Evolutionary conservation across 2,797 vertebrate species (phyloP), one percentile per base, ranked within the genome.

Genomic region (Sorex maritimensis): DNA sequence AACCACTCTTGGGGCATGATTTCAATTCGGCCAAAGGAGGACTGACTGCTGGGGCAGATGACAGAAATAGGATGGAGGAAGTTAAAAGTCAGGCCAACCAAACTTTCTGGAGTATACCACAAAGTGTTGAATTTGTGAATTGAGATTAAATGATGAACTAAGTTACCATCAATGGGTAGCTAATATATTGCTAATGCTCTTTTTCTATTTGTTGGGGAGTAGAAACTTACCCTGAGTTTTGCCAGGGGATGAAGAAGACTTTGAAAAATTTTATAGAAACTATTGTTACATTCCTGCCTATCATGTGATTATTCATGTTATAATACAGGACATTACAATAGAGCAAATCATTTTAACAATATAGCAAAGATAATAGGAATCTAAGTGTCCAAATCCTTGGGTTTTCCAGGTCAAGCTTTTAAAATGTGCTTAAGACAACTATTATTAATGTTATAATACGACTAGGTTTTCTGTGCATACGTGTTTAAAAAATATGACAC

Each of bases 221-320:
- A 85, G 68, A 92, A 86, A 90, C 19, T 55, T n/a, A 88, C 49
- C n/a, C 82, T 90, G 77, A 93, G 44, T 80, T 91, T 58, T 93
- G 26, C 41, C 58, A 94, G 41, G 82, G 58, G 41, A 84, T 58
- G 81, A 81, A 93, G 80, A 28, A 61, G 13, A 41, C 49, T 72
- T 80, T 67, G 81, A 30, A 77, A 73, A 93, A 88, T 75, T 34
- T 90, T 81, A 77, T 85, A 92, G 84, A 91, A 93, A 93, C 52
- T 49, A 79, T 38, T 92, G 28, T 28, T 94, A 71, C 23, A 71
- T 94, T 92, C 90, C 49, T 91, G 55, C 74, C 82, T 91, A 80
- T 85, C 41, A n/a, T 83, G 11, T 81, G 44, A 24, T 81, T 95
- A 78, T 85, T 38, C 82, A 82, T 83, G 79, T 49, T 88, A 55